Conservation (phyloP, 2,113 vertebrate genomes). For the Hoplias malabaricus region DNA sequence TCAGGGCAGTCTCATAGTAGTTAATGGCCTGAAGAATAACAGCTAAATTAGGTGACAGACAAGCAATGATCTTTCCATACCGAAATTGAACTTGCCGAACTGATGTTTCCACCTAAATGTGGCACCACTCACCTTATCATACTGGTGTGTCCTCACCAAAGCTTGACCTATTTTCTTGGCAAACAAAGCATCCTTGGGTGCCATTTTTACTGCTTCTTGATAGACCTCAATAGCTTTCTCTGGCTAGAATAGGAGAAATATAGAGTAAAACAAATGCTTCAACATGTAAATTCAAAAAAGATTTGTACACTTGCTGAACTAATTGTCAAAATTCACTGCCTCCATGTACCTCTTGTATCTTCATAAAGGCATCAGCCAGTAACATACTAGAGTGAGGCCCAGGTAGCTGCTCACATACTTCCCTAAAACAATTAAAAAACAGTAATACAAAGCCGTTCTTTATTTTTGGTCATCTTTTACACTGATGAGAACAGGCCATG, state of each 20-base stretch:
- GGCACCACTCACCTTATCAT: constrained; percentile 63
- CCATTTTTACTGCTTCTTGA: constrained; percentile 66
- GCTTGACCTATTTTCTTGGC: constrained; percentile 73
- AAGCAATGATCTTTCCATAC: background rate
- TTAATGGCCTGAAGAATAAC: constrained; percentile 67
- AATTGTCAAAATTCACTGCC: background rate
- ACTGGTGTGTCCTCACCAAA: constrained; percentile 75
- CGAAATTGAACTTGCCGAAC: background rate
- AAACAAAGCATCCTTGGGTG: constrained; percentile 65
- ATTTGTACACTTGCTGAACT: background rate
- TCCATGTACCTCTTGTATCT: constrained; percentile 73
- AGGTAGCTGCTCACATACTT: constrained; percentile 71
- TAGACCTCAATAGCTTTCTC: constrained; percentile 77
- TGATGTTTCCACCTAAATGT: background rate
- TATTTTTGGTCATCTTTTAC: background rate
- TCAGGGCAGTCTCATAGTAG: constrained; percentile 75
- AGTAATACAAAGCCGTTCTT: no score
- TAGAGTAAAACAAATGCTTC: background rate
- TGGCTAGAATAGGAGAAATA: constrained; percentile 59
- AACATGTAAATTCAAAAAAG: background rate
- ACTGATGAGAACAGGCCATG: background rate
- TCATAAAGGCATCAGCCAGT: constrained; percentile 77
- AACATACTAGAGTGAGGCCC: constrained; percentile 71
- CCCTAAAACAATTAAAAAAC: constrained; percentile 59
- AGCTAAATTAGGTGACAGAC: background rate